Evolutionary conservation across 2,888 invertebrate genomes (phyloP), one percentile per base, ranked within the genome.

Genomic region (Celastrina argiolus): DNA sequence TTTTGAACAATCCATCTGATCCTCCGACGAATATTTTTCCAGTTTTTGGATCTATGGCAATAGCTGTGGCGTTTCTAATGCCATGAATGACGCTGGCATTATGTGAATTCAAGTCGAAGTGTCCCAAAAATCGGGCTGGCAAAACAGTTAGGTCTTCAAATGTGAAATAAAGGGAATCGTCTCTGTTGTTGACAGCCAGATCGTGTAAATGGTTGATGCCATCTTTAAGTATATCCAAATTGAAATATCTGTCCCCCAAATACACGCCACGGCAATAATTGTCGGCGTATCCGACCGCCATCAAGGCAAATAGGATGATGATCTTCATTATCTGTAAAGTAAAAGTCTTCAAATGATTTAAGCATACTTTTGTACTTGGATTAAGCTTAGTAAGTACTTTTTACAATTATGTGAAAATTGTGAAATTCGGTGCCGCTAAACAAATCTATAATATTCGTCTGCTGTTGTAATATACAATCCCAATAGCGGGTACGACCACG

Each of bases 1-100:
- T 70, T 56, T 80, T 81, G 69, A 76, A 90, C 0, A 90, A 70
- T 0, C 90, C 90, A 41, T 89, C 82, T 0, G 81, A 73, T 0
- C 85, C 84, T 0, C 89, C 89, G 0, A 88, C 80, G 66, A 85
- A 90, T 0, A 89, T 74, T 71, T 79, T 81, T 41, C 86, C 85
- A 4, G 78, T 74, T 2, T 69, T 74, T 7, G 82, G 82, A 65
- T 90, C 90, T 1, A 89, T 75, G 0, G 88, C 78, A 1, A 90
- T 70, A 0, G 83, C 82, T 5, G 85, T 81, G 0, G 88, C 88
- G n/a, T 90, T 89, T 72, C 81, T 74, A 1, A 90, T 76, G 0
- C 85, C 85, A 0, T 83, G 78, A 0, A 89, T 79, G 0, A 84
- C 66, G 0, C 83, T 84, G 0, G 79, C 74, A 26, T 75, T 73